Evolutionary conservation across 2,797 vertebrate species (phyloP).

Genomic region (Helostoma temminkii): DNA sequence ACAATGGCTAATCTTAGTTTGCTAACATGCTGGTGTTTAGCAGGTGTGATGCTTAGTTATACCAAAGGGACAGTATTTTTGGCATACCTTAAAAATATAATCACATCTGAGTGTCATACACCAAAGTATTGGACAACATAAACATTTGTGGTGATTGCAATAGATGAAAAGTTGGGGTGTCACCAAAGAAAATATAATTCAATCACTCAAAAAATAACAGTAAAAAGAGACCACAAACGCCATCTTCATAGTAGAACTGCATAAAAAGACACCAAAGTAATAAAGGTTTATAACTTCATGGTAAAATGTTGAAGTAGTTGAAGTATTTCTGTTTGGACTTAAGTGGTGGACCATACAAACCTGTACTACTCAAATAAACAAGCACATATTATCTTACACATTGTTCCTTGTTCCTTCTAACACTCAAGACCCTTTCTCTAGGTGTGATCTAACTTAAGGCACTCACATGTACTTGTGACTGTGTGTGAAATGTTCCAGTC

Average conservation of each 20-base stretch:
- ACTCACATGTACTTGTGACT: conserved; percentile 65
- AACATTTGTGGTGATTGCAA: no score
- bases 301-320: no score
- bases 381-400: conserved; percentile 15
- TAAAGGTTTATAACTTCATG: not conserved
- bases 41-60: not conserved
- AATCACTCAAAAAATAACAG: no score
- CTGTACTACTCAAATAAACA: not conserved
- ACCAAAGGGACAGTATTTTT: no score
- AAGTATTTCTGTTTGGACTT: not conserved
- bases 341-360: no score
- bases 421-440: conserved; percentile 48
- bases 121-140: no score
- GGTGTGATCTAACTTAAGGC: conserved; percentile 70
- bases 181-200: no score
- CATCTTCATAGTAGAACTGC: no score
- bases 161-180: no score
- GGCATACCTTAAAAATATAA: no score
- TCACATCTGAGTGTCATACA: no score
- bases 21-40: not conserved
- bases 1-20: not conserved
- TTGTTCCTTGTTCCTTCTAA: conserved; percentile 20
- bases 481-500: conserved; percentile 76
- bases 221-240: no score
- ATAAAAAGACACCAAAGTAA: not conserved